These are phyloP conservation scores for Promerops cafer DNA, from an alignment of 2,113 vertebrate genomes.

Conservation along the genomic window DNA sequence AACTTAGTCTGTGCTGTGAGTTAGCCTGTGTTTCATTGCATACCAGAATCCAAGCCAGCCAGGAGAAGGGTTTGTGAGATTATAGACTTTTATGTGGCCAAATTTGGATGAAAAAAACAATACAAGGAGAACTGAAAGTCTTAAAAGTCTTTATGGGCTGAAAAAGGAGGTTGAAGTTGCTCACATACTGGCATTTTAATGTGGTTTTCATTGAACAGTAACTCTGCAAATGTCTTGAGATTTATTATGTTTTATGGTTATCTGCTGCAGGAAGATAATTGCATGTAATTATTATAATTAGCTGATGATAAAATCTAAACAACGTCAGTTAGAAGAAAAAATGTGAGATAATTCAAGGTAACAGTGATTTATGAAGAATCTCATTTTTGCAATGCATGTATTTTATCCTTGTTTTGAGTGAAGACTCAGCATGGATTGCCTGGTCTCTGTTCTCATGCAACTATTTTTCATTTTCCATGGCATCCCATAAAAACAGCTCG, in stretches of 20 bases:
- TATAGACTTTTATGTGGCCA: background rate
- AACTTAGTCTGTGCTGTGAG: background rate
- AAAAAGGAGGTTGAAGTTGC: background rate
- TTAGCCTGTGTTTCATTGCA: background rate
- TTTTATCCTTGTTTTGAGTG: background rate
- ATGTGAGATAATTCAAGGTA: background rate
- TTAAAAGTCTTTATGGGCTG: background rate
- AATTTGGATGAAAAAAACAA: background rate
- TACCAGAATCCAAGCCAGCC: background rate
- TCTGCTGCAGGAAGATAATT: background rate
- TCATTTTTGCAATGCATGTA: background rate
- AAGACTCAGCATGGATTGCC: background rate
- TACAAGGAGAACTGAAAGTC: background rate
- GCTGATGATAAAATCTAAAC: conserved; percentile 46
- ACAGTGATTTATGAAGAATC: background rate
- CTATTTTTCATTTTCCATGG: background rate
- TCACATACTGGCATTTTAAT: background rate
- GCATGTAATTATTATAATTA: conserved; percentile 48
- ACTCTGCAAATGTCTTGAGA: background rate
- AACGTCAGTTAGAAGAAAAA: background rate
- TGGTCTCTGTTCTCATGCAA: background rate
- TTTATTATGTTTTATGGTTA: background rate
- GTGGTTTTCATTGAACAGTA: background rate
- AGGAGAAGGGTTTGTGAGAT: conserved; percentile 1
- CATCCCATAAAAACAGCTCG: background rate